Conservation (phyloP, 2,113 vertebrate species). For the Arothron firmamentum region DNA sequence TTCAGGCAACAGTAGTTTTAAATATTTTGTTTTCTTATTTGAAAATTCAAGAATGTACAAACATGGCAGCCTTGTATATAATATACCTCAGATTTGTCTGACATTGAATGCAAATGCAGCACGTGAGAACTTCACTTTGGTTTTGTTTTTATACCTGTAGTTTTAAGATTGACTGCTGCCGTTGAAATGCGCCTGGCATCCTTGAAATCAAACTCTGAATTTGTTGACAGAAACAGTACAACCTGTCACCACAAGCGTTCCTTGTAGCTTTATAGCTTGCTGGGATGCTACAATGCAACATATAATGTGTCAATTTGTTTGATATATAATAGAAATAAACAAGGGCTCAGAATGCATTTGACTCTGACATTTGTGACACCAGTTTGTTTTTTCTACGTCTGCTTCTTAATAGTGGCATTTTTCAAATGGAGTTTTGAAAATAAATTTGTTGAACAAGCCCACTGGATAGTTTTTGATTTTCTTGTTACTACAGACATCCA, state of each 20-base stretch:
- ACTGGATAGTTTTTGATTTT: neutral
- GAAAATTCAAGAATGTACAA: constrained; percentile 47
- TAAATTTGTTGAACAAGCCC: constrained; percentile 11
- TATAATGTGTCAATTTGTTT: neutral
- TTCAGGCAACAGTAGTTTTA: neutral
- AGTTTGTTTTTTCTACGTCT: constrained; percentile 5
- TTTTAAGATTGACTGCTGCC: constrained; percentile 12
- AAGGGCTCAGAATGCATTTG: constrained; percentile 6
- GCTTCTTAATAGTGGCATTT: constrained; percentile 26
- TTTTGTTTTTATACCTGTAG: constrained; percentile 8
- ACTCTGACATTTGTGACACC: neutral
- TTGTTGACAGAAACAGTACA: constrained; percentile 7
- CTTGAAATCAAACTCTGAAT: constrained; percentile 19
- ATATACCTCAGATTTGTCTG: constrained; percentile 46
- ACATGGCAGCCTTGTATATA: constrained; percentile 54
- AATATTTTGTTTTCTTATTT: constrained; percentile 19
- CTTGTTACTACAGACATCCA: constrained; percentile 4
- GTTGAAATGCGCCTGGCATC: constrained; percentile 13
- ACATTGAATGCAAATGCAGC: constrained; percentile 50
- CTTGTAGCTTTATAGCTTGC: neutral
- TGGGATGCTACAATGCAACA: neutral
- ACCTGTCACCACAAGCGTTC: neutral
- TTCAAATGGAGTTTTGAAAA: constrained; percentile 17
- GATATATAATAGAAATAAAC: constrained; percentile 8
- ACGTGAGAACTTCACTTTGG: constrained; percentile 8